Evolutionary conservation across 2,888 invertebrate species (phyloP), one percentile per base, ranked within the genome.

Genomic region (Dioctria rufipes): DNA sequence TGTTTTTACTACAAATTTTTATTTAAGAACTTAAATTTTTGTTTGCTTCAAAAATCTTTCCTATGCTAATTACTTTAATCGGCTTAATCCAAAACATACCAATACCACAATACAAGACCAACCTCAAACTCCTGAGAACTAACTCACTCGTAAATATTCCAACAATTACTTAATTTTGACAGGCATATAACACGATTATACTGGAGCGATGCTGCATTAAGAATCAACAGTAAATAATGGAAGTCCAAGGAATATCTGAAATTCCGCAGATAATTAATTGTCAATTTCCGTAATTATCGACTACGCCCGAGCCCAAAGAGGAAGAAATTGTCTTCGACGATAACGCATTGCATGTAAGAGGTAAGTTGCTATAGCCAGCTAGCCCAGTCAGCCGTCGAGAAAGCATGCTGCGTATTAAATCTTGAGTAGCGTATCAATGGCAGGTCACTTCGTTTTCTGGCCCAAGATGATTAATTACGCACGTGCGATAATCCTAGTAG

Each of bases 251-350:
- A 71, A 71, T 71, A 54, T 71, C 71, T 71, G 39, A 49, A 77
- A 77, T 77, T 77, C 77, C 63, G 37, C 63, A 77, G 77, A 77
- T 77, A 77, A 77, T 77, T 77, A 77, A 77, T 77, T 77, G 77
- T 77, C 49, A 77, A 63, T 77, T 77, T 54, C 54, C 77, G 49
- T 77, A 77, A 77, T 77, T 77, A 77, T 61, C 49, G 11, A 42
- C 63, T 43, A 63, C 61, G 39, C n/a, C 77, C 9, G 54, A 54
- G 51, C 71, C 37, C 39, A 39, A 54, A 54, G 71, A 25, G 71
- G 46, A 39, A 43, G 71, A 71, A 54, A 71, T 71, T 71, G 71
- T 71, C 54, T 40, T 69, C 69, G 25, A 49, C 37, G 25, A n/a
- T 11, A n/a, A 46, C 69, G 25, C 4, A 69, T 37, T 69, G 42